A percentile compares a stretch with the other conserved stretches of the same genome.
Evolutionary conservation across 1,140 invertebrate genomes (phyloP).

Genomic region (Drosophila ambigua): DNA sequence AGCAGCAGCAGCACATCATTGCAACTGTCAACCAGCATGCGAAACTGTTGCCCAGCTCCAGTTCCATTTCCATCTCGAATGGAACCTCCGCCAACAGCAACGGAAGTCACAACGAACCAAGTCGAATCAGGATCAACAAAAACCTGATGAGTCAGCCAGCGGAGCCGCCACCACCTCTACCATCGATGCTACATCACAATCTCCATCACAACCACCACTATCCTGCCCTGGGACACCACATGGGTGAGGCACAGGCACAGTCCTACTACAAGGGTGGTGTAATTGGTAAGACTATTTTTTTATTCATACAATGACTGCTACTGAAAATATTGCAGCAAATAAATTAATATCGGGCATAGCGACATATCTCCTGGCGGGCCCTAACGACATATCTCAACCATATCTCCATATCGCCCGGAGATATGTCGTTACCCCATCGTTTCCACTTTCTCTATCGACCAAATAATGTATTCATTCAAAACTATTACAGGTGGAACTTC

Average conservation of each 20-base stretch:
- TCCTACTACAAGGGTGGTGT: constrained; percentile 43
- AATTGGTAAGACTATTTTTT: too few relatives aligned
- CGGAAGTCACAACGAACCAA: constrained; percentile 58
- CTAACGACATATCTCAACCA: too few relatives aligned
- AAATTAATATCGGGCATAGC: too few relatives aligned
- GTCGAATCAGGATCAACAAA: constrained; percentile 81
- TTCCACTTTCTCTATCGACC: too few relatives aligned
- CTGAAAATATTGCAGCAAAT: too few relatives aligned
- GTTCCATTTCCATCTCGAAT: constrained; percentile 32
- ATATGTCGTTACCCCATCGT: too few relatives aligned
- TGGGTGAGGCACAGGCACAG: constrained; percentile 12
- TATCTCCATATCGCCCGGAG: too few relatives aligned
- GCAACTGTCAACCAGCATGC: constrained; percentile 81
- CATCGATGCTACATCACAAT: constrained; percentile 37
- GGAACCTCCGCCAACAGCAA: constrained; percentile 45
- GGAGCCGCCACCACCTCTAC: constrained; percentile 16
- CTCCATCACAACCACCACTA: constrained; percentile 32
- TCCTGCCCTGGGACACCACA: constrained; percentile 43
- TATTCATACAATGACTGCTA: too few relatives aligned
- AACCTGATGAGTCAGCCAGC: constrained; percentile 70
- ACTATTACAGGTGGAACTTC: constrained; percentile 34
- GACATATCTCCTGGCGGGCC: too few relatives aligned
- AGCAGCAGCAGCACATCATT: constrained; percentile 50
- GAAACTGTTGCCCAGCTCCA: constrained; percentile 71
- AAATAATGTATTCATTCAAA: too few relatives aligned